Conservation (phyloP, 37 sponge, comb jelly and placozoan species). For the Haliclona indistincta region DNA sequence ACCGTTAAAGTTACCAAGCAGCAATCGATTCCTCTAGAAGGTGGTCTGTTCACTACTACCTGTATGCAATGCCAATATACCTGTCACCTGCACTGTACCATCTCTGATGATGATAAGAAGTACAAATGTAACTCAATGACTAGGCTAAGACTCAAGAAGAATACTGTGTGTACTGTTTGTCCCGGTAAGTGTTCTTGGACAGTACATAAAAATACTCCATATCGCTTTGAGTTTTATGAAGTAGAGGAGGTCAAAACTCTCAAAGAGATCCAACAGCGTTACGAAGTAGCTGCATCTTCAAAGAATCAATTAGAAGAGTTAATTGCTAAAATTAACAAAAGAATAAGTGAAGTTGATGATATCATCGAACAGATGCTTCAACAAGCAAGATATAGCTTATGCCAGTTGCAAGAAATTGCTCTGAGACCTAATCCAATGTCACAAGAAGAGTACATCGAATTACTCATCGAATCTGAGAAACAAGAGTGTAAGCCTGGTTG, state of each 20-base stretch:
- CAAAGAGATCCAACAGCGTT: not conserved
- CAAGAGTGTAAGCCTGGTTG: too few relatives aligned
- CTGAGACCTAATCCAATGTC: not conserved
- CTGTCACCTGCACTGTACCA: not conserved
- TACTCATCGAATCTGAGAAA: too few relatives aligned
- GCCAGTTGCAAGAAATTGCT: too few relatives aligned
- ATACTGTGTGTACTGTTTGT: not conserved
- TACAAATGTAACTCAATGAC: not conserved
- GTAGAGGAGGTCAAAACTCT: not conserved
- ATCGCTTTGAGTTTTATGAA: not conserved
- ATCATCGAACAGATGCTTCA: not conserved
- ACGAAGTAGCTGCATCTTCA: not conserved
- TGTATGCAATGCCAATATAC: not conserved
- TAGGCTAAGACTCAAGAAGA: too few relatives aligned
- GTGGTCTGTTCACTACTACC: not conserved
- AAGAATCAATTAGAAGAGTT: not conserved
- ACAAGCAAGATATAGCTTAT: not conserved
- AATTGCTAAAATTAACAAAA: not conserved
- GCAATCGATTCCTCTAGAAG: not conserved
- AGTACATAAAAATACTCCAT: not conserved
- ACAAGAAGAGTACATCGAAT: not conserved
- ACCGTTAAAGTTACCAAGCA: not conserved
- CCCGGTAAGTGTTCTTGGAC: not conserved
- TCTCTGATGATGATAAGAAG: not conserved
- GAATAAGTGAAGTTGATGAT: not conserved